Percentiles rank a stretch among this genome's conserved stretches.
These are phyloP conservation scores for Salvelinus namaycush DNA, from an alignment of 2,113 vertebrate species.

Conservation along the genomic window DNA sequence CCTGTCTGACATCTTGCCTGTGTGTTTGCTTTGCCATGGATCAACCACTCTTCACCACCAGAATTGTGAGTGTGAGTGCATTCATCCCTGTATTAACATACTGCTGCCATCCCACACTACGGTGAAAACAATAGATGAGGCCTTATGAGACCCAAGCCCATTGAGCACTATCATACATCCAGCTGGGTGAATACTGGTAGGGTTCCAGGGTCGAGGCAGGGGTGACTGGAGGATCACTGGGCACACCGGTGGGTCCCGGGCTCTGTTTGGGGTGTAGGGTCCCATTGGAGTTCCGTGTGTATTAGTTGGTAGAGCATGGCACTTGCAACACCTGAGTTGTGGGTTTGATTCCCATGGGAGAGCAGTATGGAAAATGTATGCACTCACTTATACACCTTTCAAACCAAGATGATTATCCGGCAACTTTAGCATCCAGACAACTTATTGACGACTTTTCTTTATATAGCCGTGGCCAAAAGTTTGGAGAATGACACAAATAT, in stretches of 20 bases:
- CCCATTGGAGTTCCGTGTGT: too few species aligned
- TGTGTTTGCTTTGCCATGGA: not conserved
- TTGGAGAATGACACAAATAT: too few species aligned
- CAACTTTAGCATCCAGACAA: too few species aligned
- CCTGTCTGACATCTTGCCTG: not conserved
- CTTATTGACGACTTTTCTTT: too few species aligned
- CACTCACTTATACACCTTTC: too few species aligned
- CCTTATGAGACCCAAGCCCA: constrained; percentile 4
- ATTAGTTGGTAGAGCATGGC: too few species aligned
- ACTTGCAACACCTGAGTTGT: too few species aligned
- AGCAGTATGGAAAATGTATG: too few species aligned
- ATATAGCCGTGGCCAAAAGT: too few species aligned
- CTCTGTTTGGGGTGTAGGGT: constrained; percentile 19
- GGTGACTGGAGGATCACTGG: constrained; percentile 52
- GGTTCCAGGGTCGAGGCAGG: constrained; percentile 7
- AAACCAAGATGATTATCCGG: too few species aligned
- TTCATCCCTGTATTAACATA: not conserved
- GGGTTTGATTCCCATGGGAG: too few species aligned
- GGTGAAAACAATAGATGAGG: not conserved
- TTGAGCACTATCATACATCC: constrained; percentile 1
- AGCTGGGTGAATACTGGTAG: not conserved
- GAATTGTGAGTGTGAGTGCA: not conserved
- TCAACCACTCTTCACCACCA: not conserved
- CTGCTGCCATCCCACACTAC: not conserved
- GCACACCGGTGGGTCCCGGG: constrained; percentile 45